Evolutionary conservation across 2,888 invertebrate species (phyloP), one percentile per base, ranked within the genome.

Genomic region (Nematopogon swammerdamellus): DNA sequence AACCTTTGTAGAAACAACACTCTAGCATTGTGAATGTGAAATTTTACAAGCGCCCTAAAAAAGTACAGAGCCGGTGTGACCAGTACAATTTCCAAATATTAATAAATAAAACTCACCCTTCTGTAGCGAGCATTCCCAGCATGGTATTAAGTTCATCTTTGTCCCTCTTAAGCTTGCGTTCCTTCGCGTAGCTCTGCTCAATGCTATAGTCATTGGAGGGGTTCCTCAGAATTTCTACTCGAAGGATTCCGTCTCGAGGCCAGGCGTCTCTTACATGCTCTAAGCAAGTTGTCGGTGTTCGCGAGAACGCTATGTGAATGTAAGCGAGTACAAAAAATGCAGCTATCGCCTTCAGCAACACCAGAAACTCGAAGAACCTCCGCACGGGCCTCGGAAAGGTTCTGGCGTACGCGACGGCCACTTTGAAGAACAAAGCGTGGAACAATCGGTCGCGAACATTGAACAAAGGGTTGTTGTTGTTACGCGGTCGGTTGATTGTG

Each of bases 221-320:
- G 64, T 87, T 87, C 56, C 85, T 76, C 49, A 90, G 71, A 59
- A 96, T 92, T 75, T 97, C 96, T 14, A 97, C 94, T 54, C 96
- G 80, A 17, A 99, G 80, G 57, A 99, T 94, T 3, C 98, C 98
- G 70, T 96, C 93, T 53, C 94, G 81, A 0, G 98, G 97, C 98
- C 98, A 99, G 11, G 89, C 86, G 56, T 89, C 85, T 63, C 89
- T 86, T 29, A 96, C 86, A 67, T 92, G 88, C 64, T 93, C 88
- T 58, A 99, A 81, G 68, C 99, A 99, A 59, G 94, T 94, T 49
- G 94, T 92, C 6, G 97, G 96, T 53, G 93, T 87, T 62, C 92
- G 86, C 45, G 95, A 93, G 72, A 97, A 97, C 54, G 92, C 91
- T 66, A 94, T 86, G 66, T 99, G 99, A 63, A 99, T 95, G 68